phyloP scores from a whole-genome alignment of 2,113 vertebrate genomes.

The Aythya baeri region DNA sequence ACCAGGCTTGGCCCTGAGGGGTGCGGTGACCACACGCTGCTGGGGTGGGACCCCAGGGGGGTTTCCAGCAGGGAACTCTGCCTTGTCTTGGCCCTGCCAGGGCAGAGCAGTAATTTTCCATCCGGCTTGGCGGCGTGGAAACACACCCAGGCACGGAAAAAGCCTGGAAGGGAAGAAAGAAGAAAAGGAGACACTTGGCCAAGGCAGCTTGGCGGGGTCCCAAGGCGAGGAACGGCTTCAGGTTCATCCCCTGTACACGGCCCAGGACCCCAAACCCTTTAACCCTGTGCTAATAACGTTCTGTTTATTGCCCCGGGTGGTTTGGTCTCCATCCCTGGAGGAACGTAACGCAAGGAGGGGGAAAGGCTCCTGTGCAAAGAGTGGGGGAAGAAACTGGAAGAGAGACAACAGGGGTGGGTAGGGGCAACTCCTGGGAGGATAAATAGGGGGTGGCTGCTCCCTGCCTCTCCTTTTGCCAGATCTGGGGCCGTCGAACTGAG shows the following conservation, averaged over 20 bases:
- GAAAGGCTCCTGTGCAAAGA: neutral
- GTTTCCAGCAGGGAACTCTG: accelerated
- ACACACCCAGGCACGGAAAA: conserved; percentile 23
- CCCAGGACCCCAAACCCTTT: neutral
- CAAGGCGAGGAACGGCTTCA: neutral
- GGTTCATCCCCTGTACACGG: neutral
- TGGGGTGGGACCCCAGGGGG: neutral
- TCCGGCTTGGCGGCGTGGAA: neutral
- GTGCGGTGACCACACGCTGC: neutral
- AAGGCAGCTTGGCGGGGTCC: neutral
- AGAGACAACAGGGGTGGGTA: neutral
- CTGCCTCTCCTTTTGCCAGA: neutral
- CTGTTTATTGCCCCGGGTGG: neutral
- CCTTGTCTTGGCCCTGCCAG: neutral
- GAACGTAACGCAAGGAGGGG: neutral
- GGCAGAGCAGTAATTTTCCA: conserved; percentile 53
- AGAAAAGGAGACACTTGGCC: conserved; percentile 52
- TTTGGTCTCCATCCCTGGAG: neutral
- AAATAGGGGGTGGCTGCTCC: neutral
- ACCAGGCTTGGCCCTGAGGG: neutral
- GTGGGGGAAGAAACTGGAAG: neutral
- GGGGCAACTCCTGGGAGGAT: neutral
- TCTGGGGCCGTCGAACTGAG: neutral
- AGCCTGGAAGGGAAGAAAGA: conserved; percentile 52
- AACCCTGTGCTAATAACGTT: neutral